Evolutionary conservation across 2,888 invertebrate species (phyloP).

Genomic region (Tethea ocularis): DNA sequence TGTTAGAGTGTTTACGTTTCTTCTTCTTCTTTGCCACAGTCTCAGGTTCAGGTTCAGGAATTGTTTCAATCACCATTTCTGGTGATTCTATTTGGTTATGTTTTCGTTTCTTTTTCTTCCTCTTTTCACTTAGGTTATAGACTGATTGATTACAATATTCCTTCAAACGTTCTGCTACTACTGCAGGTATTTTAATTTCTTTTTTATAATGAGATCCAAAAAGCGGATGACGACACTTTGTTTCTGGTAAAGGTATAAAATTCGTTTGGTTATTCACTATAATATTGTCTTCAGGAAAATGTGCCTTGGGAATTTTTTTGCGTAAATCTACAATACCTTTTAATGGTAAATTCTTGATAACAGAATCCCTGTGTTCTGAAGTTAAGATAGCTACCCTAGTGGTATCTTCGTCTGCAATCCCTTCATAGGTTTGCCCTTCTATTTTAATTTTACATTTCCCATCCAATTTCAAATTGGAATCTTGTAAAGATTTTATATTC

Average conservation of each 20-base stretch:
- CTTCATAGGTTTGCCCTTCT: constrained; percentile 57
- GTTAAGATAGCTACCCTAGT: constrained; percentile 40
- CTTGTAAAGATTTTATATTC: constrained; percentile 44
- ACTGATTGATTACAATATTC: constrained; percentile 12
- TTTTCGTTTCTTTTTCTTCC: constrained; percentile 32
- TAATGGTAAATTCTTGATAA: constrained; percentile 45
- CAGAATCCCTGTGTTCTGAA: constrained; percentile 29
- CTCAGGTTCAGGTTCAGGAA: constrained; percentile 15
- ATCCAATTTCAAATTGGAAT: constrained; percentile 44
- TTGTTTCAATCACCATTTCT: not conserved
- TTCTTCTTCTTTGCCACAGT: constrained; percentile 37
- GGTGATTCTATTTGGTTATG: constrained; percentile 15
- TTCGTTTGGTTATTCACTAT: constrained; percentile 49
- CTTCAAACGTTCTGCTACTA: constrained; percentile 46
- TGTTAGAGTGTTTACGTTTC: constrained; percentile 43
- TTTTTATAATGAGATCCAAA: constrained; percentile 67
- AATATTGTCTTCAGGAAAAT: constrained; percentile 47
- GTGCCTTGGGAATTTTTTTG: constrained; percentile 64
- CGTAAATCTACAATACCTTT: constrained; percentile 51
- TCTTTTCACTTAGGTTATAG: constrained; percentile 10
- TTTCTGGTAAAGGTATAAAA: constrained; percentile 67
- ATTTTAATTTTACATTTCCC: constrained; percentile 64
- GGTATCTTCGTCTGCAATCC: constrained; percentile 38
- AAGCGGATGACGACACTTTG: constrained; percentile 70
- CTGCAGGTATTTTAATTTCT: constrained; percentile 52